A percentile compares a stretch with the other conserved stretches of the same genome.
phyloP scores from a whole-genome alignment of 92 coral and sea anemone species.

The Micromussa lordhowensis region DNA sequence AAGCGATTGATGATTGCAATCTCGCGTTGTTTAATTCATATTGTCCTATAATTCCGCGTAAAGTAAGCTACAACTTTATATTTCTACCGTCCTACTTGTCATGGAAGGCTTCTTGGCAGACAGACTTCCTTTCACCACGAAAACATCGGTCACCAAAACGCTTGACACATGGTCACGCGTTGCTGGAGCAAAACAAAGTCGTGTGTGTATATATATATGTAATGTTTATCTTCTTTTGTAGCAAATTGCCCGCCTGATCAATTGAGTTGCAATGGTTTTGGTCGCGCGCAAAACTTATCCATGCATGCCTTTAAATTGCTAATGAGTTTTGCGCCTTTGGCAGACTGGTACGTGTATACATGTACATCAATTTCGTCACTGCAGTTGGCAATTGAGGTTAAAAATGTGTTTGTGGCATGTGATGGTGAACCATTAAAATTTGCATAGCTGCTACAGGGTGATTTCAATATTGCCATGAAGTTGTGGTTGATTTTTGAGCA shows the following conservation, averaged over 20 bases:
- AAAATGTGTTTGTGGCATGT: background rate
- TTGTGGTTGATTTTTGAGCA: background rate
- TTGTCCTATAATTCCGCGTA: background rate
- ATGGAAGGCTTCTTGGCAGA: background rate
- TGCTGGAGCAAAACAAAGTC: background rate
- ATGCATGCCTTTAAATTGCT: background rate
- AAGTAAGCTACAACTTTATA: background rate
- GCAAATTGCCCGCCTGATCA: background rate
- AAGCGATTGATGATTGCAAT: background rate
- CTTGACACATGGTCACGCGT: background rate
- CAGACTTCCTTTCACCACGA: conserved; percentile 13
- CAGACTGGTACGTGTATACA: background rate
- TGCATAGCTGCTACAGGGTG: background rate
- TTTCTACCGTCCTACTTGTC: background rate
- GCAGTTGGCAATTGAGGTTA: background rate
- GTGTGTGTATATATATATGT: too few species aligned
- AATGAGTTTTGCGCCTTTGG: too few species aligned
- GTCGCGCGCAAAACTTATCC: background rate
- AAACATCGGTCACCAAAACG: background rate
- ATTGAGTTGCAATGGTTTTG: background rate
- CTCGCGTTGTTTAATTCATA: background rate
- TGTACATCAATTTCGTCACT: background rate
- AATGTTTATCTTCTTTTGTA: background rate
- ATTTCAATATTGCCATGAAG: background rate
- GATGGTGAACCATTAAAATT: background rate